Evolutionary conservation across 1,140 invertebrate species (phyloP).

Genomic region (Oscheius sp.): DNA sequence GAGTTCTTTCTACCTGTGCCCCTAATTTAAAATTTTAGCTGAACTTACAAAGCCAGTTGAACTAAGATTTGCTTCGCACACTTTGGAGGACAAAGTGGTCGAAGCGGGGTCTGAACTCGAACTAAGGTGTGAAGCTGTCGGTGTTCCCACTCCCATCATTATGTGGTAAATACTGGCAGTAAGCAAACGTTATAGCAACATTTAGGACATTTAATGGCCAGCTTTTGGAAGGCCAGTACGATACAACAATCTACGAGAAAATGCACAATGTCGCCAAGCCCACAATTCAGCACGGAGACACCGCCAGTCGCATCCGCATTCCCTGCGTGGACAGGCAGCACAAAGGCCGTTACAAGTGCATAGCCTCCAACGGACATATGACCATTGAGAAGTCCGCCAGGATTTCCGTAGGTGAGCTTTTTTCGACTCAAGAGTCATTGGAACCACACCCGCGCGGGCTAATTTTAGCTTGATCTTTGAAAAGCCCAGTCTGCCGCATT

Average conservation of each 20-base stretch:
- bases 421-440: not conserved
- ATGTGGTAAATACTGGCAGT: conserved; percentile 2
- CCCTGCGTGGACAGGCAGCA: not conserved
- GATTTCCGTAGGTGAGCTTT: conserved; percentile 12
- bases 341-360: conserved; percentile 8
- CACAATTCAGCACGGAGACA: not conserved
- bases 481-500: too few species aligned
- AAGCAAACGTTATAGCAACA: not conserved
- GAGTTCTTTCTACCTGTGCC: not conserved
- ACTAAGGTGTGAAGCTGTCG: conserved; percentile 9
- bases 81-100: not conserved
- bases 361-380: conserved; percentile 14
- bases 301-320: not conserved
- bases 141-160: conserved; percentile 5
- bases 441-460: not conserved
- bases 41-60: not conserved
- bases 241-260: conserved; percentile 14
- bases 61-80: not conserved
- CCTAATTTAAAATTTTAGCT: conserved; percentile 3
- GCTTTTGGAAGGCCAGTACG: not conserved
- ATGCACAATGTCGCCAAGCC: not conserved
- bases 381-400: conserved; percentile 1
- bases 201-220: conserved; percentile 12
- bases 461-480: not conserved
- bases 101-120: not conserved